phyloP scores from a whole-genome alignment of 1,140 invertebrate genomes.

The Wasmannia auropunctata region DNA sequence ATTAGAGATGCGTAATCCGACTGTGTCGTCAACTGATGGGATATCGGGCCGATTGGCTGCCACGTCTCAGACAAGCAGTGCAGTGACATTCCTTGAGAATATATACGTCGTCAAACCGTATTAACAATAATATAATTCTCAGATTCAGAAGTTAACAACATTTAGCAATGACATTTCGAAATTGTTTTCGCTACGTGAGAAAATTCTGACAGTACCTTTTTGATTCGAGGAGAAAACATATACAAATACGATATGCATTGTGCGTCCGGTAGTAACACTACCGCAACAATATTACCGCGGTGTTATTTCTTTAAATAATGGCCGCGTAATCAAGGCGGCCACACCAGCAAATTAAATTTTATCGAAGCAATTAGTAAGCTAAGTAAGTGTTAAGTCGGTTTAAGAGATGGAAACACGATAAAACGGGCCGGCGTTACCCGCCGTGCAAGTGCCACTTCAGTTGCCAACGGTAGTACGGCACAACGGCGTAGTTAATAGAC shows the following conservation, averaged over 20 bases:
- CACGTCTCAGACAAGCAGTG: background rate
- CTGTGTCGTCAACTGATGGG: conserved; percentile 9
- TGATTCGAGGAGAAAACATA: background rate
- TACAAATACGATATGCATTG: background rate
- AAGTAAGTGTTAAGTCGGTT: conserved; percentile 54
- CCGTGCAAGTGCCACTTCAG: conserved; percentile 36
- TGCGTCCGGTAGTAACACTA: too few relatives aligned
- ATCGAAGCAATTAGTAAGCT: conserved; percentile 42
- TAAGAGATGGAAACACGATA: conserved; percentile 51
- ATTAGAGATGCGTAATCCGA: conserved; percentile 47
- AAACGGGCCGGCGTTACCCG: background rate
- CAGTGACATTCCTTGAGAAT: background rate
- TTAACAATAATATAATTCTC: background rate
- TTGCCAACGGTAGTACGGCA: conserved; percentile 29
- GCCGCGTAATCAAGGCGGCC: background rate
- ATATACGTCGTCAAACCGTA: background rate
- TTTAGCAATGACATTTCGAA: background rate
- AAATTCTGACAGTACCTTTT: background rate
- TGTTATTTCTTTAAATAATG: background rate
- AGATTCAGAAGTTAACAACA: background rate
- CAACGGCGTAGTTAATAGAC: conserved; percentile 52
- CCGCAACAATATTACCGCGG: background rate
- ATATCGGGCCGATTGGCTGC: conserved; percentile 28
- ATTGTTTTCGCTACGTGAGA: background rate
- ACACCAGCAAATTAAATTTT: conserved; percentile 35